Base-by-base conservation (phyloP, 2,888 invertebrate genomes). In the Epinotia demarniana region DNA sequence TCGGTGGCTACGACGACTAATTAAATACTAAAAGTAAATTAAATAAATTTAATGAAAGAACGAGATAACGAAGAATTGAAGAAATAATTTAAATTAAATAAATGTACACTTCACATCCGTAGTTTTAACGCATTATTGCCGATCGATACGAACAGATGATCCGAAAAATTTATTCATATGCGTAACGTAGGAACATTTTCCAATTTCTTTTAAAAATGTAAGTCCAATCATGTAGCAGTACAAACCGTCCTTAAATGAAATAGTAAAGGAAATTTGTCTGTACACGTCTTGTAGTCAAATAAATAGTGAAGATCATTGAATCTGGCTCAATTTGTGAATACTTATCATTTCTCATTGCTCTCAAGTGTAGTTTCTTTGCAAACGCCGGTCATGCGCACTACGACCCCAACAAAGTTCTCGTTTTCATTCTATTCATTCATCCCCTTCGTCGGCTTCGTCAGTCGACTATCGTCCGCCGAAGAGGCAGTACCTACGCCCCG, bases 381-480 rank as follows among this genome's bases (percentile, higher is more conserved):
- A 88, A 81, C 89, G 87, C 81, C 68, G 77, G 80, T 84, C 93
- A 89, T 91, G 93, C 92, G 92, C 87, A 83, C 78, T 77, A 16
- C 43, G 6, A 79, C 79, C 81, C 74, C 79, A 77, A 81, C 78
- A 77, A 78, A 84, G 82, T 83, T 81, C 75, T 80, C 69, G 81
- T 53, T 78, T 84, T 82, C 86, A 87, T 89, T 89, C 87, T 53
- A 78, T 84, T 82, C 86, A 87, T 89, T 89, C 88, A 91, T 86
- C 87, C 87, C 81, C 80, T 80, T 80, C 78, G 80, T 77, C 87
- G 92, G 92, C 80, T 80, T 80, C 78, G 80, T 77, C 87, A 92
- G 92, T 92, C 83, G 84, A 79, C 79, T 80, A 77, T 72, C 72
- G 78, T 77, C 71, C 81, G 81, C 78, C 79, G 81, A 77, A 79